Percentiles rank a stretch among this genome's conserved stretches.
phyloP scores from a whole-genome alignment of 2,113 vertebrate genomes.

The Antechinus stuartii region DNA sequence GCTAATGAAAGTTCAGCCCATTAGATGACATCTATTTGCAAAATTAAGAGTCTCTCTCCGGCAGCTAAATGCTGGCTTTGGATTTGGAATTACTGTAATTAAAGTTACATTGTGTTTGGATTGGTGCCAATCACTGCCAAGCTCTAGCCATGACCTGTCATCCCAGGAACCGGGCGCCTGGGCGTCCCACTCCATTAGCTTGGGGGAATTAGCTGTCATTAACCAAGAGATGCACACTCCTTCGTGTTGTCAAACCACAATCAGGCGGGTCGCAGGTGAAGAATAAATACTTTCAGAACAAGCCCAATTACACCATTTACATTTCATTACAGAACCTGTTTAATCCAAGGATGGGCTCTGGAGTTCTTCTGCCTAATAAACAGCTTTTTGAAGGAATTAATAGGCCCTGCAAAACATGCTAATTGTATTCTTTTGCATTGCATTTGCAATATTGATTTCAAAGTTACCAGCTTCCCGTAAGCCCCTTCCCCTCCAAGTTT shows the following conservation, averaged over 20 bases:
- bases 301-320: slow-evolving; percentile 87
- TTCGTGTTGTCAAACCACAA: slow-evolving; percentile 86
- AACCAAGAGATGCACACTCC: slow-evolving; percentile 80
- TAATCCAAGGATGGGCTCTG: slow-evolving; percentile 81
- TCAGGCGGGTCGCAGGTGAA: slow-evolving; percentile 85
- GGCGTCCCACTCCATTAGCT: slow-evolving; percentile 84
- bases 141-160: slow-evolving; percentile 77
- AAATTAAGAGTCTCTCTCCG: slow-evolving; percentile 80
- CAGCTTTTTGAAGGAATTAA: slow-evolving; percentile 82
- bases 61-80: slow-evolving; percentile 82
- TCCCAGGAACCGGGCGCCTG: slow-evolving; percentile 66
- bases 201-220: slow-evolving; percentile 84
- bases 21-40: slow-evolving; percentile 77
- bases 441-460: slow-evolving; percentile 81
- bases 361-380: slow-evolving; percentile 82
- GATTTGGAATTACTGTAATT: slow-evolving; percentile 84
- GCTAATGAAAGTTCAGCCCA: slow-evolving; percentile 83
- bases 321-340: slow-evolving; percentile 86
- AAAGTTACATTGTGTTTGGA: slow-evolving; percentile 83
- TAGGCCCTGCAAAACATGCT: slow-evolving; percentile 79
- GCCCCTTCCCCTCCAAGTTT: slow-evolving; percentile 2
- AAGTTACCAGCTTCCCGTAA: slow-evolving; percentile 66
- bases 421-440: slow-evolving; percentile 79
- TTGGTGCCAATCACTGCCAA: slow-evolving; percentile 82
- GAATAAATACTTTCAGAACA: slow-evolving; percentile 86